These are phyloP conservation scores for Therioaphis trifolii DNA, from an alignment of 2,888 invertebrate species.

Conservation along the genomic window DNA sequence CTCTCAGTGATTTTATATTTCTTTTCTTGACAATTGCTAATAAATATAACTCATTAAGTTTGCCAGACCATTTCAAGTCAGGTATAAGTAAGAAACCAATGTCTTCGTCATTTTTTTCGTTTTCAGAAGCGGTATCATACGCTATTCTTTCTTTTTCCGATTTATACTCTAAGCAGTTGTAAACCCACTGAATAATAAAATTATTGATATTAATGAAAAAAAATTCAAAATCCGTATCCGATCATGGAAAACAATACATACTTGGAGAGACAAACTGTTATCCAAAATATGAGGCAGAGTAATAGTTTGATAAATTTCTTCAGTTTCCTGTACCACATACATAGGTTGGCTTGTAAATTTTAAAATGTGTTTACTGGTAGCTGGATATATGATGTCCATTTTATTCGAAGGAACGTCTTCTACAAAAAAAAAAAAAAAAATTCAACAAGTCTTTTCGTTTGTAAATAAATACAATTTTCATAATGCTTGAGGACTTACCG, in stretches of 20 bases:
- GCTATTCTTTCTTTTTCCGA: conserved; percentile 89
- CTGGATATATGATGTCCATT: conserved; percentile 92
- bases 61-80: conserved; percentile 96
- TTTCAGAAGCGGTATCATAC: conserved; percentile 68
- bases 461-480: background rate
- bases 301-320: conserved; percentile 81
- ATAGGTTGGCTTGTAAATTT: conserved; percentile 83
- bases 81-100: conserved; percentile 90
- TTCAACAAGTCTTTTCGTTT: background rate
- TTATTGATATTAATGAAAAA: conserved; percentile 18
- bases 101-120: conserved; percentile 79
- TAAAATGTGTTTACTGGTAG: conserved; percentile 89
- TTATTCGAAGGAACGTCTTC: conserved; percentile 76
- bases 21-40: conserved; percentile 82
- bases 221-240: background rate
- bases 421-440: background rate
- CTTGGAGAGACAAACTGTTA: conserved; percentile 83
- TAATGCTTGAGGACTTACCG: conserved; percentile 19
- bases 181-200: conserved; percentile 85
- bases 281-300: conserved; percentile 81
- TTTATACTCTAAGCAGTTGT: conserved; percentile 93
- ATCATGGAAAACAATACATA: conserved; percentile 68
- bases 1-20: conserved; percentile 85
- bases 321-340: conserved; percentile 86
- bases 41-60: conserved; percentile 81